Evolutionary conservation across 2,888 invertebrate species (phyloP).

Genomic region (Chloroclystis v-ata): DNA sequence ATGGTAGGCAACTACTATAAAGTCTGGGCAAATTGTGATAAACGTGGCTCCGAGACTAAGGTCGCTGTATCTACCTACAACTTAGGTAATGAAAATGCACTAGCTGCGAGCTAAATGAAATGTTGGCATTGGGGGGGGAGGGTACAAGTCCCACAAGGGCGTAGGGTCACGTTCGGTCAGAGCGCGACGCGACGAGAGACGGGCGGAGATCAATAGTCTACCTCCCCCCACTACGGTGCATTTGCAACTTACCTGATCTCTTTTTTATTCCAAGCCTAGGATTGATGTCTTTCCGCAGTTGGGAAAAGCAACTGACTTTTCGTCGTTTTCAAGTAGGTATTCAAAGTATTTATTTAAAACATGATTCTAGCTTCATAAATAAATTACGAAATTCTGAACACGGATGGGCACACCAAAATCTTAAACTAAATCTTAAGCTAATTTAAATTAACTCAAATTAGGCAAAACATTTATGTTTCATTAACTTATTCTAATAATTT

Average conservation of each 20-base stretch:
- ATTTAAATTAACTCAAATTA: too few species aligned
- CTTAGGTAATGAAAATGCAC: slow-evolving; percentile 11
- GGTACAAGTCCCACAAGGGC: slow-evolving; percentile 41
- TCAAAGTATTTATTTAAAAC: too few species aligned
- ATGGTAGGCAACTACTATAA: too few species aligned
- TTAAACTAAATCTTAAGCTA: too few species aligned
- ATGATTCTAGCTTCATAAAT: too few species aligned
- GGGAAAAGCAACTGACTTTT: too few species aligned
- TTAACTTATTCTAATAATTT: too few species aligned
- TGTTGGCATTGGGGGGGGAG: slow-evolving; percentile 31
- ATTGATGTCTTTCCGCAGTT: background rate
- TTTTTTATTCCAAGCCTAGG: background rate
- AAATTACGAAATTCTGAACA: too few species aligned
- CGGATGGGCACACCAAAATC: too few species aligned
- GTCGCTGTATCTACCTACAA: background rate
- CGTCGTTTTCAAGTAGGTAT: background rate
- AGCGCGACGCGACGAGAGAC: slow-evolving; percentile 67
- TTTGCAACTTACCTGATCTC: slow-evolving; percentile 30
- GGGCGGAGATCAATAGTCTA: slow-evolving; percentile 61
- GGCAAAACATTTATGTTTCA: too few species aligned
- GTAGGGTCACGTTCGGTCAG: slow-evolving; percentile 72
- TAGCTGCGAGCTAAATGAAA: background rate
- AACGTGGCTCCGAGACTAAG: too few species aligned
- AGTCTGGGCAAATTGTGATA: too few species aligned
- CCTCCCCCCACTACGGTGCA: slow-evolving; percentile 34